Evolutionary conservation across 2,797 vertebrate species (phyloP).

Genomic region (Pelochelys cantorii): DNA sequence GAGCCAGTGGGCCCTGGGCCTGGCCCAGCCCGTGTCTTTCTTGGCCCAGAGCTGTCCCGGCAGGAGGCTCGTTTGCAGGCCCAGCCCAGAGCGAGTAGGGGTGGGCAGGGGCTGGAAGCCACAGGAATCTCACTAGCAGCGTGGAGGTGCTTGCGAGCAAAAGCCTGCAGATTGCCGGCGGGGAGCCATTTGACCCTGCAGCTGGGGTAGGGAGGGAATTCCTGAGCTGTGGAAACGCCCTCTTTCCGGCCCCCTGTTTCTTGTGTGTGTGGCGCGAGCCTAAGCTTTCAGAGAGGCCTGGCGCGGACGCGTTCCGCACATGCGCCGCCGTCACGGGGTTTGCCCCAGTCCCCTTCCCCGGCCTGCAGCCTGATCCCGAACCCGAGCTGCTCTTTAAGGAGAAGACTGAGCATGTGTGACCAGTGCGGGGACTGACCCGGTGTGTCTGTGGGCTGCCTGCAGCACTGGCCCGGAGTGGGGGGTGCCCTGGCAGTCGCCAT

Average conservation of each 20-base stretch:
- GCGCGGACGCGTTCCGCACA: too few species aligned
- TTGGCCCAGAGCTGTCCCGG: neutral
- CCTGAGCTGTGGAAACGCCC: neutral
- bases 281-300: neutral
- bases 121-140: neutral
- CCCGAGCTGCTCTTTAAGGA: rapidly evolving
- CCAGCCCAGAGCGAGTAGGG: neutral
- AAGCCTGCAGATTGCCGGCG: neutral
- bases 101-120: neutral
- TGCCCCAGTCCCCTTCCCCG: neutral
- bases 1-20: rapidly evolving
- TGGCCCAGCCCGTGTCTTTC: rapidly evolving
- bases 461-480: neutral
- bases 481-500: too few species aligned
- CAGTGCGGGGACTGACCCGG: too few species aligned
- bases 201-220: too few species aligned
- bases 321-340: too few species aligned
- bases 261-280: neutral
- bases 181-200: too few species aligned
- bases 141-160: too few species aligned
- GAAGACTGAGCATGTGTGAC: neutral
- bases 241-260: neutral
- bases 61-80: neutral
- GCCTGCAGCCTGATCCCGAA: neutral
- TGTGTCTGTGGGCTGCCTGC: neutral